Conservation (phyloP, 2,113 vertebrate genomes). For the Hippotragus niger region DNA sequence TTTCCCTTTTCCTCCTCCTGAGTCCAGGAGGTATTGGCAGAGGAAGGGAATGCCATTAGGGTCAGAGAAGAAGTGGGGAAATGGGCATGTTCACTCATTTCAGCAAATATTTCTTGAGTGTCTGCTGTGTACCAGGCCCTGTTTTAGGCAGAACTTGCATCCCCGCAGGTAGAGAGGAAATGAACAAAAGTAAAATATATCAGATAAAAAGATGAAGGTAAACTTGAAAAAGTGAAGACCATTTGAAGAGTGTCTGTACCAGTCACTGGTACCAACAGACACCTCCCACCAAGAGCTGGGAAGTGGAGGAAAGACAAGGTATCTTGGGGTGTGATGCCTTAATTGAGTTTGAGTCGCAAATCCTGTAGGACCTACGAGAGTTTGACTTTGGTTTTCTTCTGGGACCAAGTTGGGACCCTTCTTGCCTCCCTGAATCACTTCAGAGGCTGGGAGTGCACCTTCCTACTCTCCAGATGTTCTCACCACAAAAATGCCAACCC, state of each 20-base stretch:
- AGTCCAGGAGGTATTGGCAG: not conserved
- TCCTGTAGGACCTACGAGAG: not conserved
- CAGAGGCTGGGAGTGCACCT: not conserved
- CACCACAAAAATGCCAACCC: not conserved
- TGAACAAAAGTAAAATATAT: not conserved
- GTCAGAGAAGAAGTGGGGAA: not conserved
- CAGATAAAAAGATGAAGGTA: not conserved
- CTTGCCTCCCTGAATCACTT: not conserved
- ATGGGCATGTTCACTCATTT: not conserved
- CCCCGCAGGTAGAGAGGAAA: not conserved
- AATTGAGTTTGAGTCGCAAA: not conserved
- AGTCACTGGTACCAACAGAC: not conserved
- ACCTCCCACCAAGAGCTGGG: not conserved
- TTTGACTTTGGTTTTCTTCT: not conserved
- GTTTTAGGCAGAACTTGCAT: not conserved
- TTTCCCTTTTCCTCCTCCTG: not conserved
- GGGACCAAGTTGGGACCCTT: not conserved
- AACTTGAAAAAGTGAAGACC: not conserved
- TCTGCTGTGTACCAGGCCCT: not conserved
- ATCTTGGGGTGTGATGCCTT: not conserved
- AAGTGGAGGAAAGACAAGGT: not conserved
- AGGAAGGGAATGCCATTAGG: not conserved
- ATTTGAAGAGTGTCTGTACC: not conserved
- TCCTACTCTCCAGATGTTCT: conserved; percentile 5
- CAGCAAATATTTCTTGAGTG: not conserved